These are phyloP conservation scores for Trimorus sp. DNA, from an alignment of 2,888 invertebrate species.

Conservation along the genomic window DNA sequence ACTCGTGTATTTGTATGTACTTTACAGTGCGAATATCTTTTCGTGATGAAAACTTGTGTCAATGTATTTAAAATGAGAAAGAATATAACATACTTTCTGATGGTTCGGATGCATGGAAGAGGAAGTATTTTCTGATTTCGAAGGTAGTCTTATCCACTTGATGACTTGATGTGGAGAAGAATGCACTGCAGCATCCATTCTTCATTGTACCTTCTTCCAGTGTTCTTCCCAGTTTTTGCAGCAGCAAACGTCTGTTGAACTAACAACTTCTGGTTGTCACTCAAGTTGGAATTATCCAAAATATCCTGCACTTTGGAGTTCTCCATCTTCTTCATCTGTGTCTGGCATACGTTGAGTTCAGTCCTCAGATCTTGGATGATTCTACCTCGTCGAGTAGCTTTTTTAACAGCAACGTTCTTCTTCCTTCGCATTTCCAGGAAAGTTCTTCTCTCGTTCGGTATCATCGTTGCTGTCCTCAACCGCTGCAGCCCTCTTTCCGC, in stretches of 20 bases:
- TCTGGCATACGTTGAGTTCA: constrained; percentile 8
- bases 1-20: no score
- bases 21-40: no score
- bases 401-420: constrained; percentile 4
- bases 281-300: constrained; percentile 5
- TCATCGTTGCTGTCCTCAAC: not conserved
- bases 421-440: not conserved
- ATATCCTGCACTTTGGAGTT: constrained; percentile 10
- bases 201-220: constrained; percentile 31
- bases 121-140: constrained; percentile 20
- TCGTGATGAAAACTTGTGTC: no score
- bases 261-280: constrained; percentile 12
- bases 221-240: constrained; percentile 25
- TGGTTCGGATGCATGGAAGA: no score
- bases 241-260: constrained; percentile 30
- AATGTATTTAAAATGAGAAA: no score
- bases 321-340: constrained; percentile 6
- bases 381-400: constrained; percentile 12
- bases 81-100: no score
- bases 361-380: not conserved
- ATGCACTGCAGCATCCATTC: constrained; percentile 49
- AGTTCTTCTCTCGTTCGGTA: not conserved
- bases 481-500: not conserved
- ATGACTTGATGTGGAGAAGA: constrained; percentile 37
- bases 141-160: constrained; percentile 20